Conservation (phyloP, 2,888 invertebrate genomes). For the Arenicola marina region DNA sequence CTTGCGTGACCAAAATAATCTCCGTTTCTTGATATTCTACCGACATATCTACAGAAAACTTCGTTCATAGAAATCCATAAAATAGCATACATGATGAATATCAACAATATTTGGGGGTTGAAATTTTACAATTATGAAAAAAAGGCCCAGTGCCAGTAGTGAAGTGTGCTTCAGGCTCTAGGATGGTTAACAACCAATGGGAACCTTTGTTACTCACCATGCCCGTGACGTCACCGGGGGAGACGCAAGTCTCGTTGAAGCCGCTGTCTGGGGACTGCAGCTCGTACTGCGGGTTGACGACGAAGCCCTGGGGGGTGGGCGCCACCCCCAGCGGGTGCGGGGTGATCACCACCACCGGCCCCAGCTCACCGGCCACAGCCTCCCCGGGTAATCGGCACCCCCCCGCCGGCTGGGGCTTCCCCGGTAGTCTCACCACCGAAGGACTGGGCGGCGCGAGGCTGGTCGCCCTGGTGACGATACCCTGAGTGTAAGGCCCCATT, state of each 20-base stretch:
- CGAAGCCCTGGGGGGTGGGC: neutral
- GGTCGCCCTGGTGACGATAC: neutral
- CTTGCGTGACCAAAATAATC: too few relatives aligned
- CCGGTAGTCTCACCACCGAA: too few relatives aligned
- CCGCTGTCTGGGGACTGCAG: slow-evolving; percentile 2
- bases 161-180: too few relatives aligned
- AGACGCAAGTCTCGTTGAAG: slow-evolving; percentile 5
- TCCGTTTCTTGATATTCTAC: too few relatives aligned
- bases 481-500: neutral
- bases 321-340: neutral
- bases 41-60: too few relatives aligned
- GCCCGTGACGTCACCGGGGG: neutral
- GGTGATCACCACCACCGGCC: neutral
- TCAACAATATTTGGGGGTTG: too few relatives aligned
- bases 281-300: neutral
- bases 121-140: too few relatives aligned
- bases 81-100: too few relatives aligned
- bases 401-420: neutral
- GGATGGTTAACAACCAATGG: too few relatives aligned
- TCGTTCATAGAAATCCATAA: too few relatives aligned
- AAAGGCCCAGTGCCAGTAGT: too few relatives aligned
- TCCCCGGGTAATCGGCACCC: neutral
- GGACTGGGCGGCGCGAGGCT: neutral
- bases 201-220: too few relatives aligned
- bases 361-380: neutral